Evolutionary conservation across 2,888 invertebrate genomes (phyloP).

Genomic region (Siphonodentalium dalli): DNA sequence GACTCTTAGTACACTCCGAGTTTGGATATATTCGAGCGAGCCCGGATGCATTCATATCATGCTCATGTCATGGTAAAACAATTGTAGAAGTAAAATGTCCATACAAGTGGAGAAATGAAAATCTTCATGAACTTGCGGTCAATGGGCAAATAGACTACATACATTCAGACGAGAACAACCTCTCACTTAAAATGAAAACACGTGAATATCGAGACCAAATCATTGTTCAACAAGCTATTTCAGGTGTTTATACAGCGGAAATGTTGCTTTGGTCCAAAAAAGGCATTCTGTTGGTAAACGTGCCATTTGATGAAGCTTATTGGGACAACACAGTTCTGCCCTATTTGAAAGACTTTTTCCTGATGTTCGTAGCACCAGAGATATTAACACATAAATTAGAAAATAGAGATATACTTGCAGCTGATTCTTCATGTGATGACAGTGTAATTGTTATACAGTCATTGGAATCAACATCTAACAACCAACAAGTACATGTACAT

Average conservation of each 20-base stretch:
- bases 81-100: constrained; percentile 19
- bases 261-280: constrained; percentile 12
- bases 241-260: background rate
- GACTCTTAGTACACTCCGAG: background rate
- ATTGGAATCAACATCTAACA: too few relatives aligned
- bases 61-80: constrained; percentile 13
- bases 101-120: background rate
- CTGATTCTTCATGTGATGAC: too few relatives aligned
- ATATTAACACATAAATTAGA: too few relatives aligned
- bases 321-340: constrained; percentile 4
- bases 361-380: constrained; percentile 1
- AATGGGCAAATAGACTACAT: constrained; percentile 6
- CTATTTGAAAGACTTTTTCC: background rate
- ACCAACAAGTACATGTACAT: too few relatives aligned
- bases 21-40: constrained; percentile 11
- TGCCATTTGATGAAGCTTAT: background rate
- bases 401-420: too few relatives aligned
- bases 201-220: constrained; percentile 15
- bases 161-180: background rate
- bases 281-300: background rate
- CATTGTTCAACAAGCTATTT: constrained; percentile 1
- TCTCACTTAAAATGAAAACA: background rate
- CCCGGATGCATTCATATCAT: constrained; percentile 15
- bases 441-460: too few relatives aligned
- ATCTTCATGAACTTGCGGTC: background rate